Percentiles rank a stretch among this genome's conserved stretches.
phyloP scores from a whole-genome alignment of 30 jellyfish, hydroid and myxozoan species.

The Nemopilema nomurai region DNA sequence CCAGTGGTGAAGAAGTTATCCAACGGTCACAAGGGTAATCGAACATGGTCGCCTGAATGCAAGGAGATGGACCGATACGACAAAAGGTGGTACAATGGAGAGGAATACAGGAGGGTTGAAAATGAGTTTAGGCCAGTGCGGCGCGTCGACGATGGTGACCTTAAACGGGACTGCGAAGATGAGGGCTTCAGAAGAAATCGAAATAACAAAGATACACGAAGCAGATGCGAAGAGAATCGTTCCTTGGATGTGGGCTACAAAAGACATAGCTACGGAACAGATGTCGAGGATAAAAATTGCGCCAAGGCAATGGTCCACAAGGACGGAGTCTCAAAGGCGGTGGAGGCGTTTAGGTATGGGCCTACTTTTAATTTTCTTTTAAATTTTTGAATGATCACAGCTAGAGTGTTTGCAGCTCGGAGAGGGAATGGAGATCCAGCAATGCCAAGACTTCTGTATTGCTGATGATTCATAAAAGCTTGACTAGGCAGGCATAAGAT shows the following conservation, averaged over 20 bases:
- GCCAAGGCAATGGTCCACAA: conserved; percentile 18
- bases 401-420: no score
- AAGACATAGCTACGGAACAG: conserved; percentile 28
- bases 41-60: conserved; percentile 48
- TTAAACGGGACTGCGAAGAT: neutral
- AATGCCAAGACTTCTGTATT: no score
- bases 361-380: no score
- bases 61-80: conserved; percentile 19
- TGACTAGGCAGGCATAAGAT: no score
- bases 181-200: conserved; percentile 35
- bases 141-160: neutral
- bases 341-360: conserved; percentile 46
- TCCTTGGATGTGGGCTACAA: neutral
- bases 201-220: neutral
- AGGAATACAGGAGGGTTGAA: conserved; percentile 53
- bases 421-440: no score
- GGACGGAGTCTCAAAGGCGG: conserved; percentile 5
- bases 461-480: no score
- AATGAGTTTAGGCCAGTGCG: conserved; percentile 45
- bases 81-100: conserved; percentile 50
- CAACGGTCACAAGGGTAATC: neutral
- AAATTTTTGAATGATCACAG: no score
- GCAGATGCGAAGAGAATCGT: neutral
- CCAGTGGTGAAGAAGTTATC: conserved; percentile 35
- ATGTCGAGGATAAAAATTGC: conserved; percentile 17